phyloP scores from a whole-genome alignment of 2,797 vertebrate genomes.

The Natrix natrix region DNA sequence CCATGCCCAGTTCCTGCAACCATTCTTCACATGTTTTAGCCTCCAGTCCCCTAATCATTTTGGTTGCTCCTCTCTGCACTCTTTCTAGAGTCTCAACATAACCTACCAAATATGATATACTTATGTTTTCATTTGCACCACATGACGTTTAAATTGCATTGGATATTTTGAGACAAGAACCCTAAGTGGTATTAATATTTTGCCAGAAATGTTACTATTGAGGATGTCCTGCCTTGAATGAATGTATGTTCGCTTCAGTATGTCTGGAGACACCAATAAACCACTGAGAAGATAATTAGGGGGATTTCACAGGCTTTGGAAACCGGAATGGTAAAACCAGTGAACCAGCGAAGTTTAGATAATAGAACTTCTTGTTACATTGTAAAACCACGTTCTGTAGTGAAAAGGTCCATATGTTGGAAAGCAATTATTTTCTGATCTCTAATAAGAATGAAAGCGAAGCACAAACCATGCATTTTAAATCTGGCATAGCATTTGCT shows the following conservation, averaged over 20 bases:
- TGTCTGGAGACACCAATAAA: neutral
- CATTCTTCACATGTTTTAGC: too few species aligned
- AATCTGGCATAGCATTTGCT: neutral
- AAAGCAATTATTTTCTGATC: neutral
- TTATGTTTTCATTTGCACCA: neutral
- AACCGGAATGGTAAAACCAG: neutral
- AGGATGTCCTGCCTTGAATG: neutral
- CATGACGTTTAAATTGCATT: neutral
- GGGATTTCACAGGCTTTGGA: neutral
- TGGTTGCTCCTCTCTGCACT: too few species aligned
- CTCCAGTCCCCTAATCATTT: too few species aligned
- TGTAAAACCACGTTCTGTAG: neutral
- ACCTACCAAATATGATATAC: neutral
- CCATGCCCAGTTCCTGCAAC: too few species aligned
- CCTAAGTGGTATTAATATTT: neutral
- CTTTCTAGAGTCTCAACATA: too few species aligned
- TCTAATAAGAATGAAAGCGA: neutral
- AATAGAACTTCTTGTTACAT: neutral
- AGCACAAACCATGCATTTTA: neutral
- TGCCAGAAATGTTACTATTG: neutral
- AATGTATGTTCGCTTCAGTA: neutral
- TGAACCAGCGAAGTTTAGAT: neutral
- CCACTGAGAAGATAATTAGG: neutral
- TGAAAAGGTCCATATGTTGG: neutral
- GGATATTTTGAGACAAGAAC: neutral